Percentiles rank a stretch among this genome's conserved stretches.
These are phyloP conservation scores for Tachina lurida DNA, from an alignment of 2,888 invertebrate species.

Conservation along the genomic window DNA sequence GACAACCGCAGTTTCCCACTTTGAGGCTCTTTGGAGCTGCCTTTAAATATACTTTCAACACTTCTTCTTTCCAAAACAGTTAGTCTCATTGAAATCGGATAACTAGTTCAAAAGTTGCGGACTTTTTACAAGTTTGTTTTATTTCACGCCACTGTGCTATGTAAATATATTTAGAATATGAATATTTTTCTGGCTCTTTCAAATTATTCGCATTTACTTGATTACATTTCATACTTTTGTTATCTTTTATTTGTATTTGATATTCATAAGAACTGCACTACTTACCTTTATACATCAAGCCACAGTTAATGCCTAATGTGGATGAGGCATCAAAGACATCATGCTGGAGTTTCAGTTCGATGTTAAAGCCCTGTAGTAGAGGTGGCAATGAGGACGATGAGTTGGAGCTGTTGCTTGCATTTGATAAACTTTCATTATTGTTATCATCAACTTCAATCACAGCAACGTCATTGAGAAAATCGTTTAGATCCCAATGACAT, in stretches of 20 bases:
- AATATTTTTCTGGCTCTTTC: no score
- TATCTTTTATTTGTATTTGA: neutral
- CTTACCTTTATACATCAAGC: constrained; percentile 79
- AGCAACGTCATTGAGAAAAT: constrained; percentile 74
- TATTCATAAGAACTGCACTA: constrained; percentile 6
- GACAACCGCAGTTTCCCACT: no score
- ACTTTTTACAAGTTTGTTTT: no score
- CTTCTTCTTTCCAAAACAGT: no score
- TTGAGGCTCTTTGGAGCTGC: no score
- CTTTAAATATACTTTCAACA: no score
- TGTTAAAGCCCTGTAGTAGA: constrained; percentile 64
- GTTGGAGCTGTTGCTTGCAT: constrained; percentile 33
- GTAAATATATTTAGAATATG: no score
- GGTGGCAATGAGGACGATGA: constrained; percentile 25
- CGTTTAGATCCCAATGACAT: constrained; percentile 74
- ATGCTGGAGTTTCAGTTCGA: constrained; percentile 76
- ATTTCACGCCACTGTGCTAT: no score
- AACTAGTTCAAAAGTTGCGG: no score
- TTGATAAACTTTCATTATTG: constrained; percentile 44
- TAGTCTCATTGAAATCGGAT: no score
- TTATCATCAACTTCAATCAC: constrained; percentile 71
- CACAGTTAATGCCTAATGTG: constrained; percentile 75
- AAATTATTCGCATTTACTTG: no score
- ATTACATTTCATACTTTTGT: neutral
- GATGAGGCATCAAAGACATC: constrained; percentile 76